Evolutionary conservation across 1,140 invertebrate species (phyloP).

Genomic region (Bicyclus anynana): DNA sequence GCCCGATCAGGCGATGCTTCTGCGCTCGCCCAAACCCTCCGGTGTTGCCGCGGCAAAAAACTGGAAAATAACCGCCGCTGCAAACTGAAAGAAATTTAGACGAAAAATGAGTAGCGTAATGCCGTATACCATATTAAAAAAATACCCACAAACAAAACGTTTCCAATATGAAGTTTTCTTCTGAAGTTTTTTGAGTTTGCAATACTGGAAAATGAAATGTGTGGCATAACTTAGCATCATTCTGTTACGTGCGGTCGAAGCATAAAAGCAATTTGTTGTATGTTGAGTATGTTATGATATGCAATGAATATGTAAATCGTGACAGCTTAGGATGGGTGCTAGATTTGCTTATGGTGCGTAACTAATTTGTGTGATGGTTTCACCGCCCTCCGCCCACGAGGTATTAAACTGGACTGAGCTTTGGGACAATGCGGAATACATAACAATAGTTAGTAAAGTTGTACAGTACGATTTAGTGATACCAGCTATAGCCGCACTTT

Average conservation of each 20-base stretch:
- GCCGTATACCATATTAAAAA: no score
- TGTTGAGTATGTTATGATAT: neutral
- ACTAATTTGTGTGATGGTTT: slow-evolving; percentile 23
- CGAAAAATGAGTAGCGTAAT: no score
- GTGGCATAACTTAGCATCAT: neutral
- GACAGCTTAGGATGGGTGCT: slow-evolving; percentile 11
- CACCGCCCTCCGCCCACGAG: slow-evolving; percentile 24
- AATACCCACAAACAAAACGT: no score
- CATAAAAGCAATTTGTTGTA: neutral
- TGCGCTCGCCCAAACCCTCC: no score
- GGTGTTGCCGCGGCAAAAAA: no score
- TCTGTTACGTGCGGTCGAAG: neutral
- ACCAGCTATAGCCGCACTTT: neutral
- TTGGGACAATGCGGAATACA: slow-evolving; percentile 12
- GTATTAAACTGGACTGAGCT: slow-evolving; percentile 2
- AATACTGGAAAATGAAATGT: no score
- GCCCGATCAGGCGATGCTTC: no score
- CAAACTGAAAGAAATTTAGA: no score
- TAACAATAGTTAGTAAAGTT: neutral
- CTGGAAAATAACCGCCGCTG: no score
- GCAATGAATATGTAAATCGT: slow-evolving; percentile 18
- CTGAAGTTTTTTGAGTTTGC: no score
- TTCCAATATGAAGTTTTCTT: no score
- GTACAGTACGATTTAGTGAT: neutral
- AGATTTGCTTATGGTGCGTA: slow-evolving; percentile 16